Evolutionary conservation across 2,797 vertebrate species (phyloP), one percentile per base, ranked within the genome.

Genomic region (Enteromius fasciolatus): DNA sequence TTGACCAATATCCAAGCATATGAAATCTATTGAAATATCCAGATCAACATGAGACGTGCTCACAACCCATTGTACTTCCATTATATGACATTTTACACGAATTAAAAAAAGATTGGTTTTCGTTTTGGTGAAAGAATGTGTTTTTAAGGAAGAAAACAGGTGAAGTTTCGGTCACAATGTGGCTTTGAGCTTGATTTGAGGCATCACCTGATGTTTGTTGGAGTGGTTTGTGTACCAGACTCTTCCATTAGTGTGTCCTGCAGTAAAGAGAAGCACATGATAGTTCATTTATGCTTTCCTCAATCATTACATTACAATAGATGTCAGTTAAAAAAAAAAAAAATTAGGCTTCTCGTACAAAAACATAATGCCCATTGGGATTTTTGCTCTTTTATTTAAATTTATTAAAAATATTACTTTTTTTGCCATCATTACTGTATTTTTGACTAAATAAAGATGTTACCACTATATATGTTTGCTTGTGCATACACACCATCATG

Each of bases 141-240:
- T 57, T 5, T n/a, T 75, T 74, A 54, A 74, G 48, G 31, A 54
- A 57, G 33, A 1, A 50, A 72, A 54, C n/a, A 57, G 18, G 18
- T 39, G 12, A 9, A 23, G 46, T 75, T 75, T 17, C 39, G 50
- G 6, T 77, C 33, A 46, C 25, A 14, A 33, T 25, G 20, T 64
- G 59, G 48, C 17, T 31, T 66, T 11, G 23, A 61, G 39, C 28
- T 81, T 17, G 6, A 48, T 68, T 17, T 67, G 12, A 17, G n/a
- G 17, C 8, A 4, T 88, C 85, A 93, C 91, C 89, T 88, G 77
- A 12, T n/a, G 9, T 66, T 5, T 44, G 25, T 15, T 81, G 46
- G n/a, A 63, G 25, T 50, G 15, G 15, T 70, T 85, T 33, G 20
- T 33, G 28, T 86, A 88, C 39, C 1, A 85, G 73, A 86, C 80